These are phyloP conservation scores for Choloepus didactylus DNA, from an alignment of 2,797 vertebrate species.

Conservation along the genomic window DNA sequence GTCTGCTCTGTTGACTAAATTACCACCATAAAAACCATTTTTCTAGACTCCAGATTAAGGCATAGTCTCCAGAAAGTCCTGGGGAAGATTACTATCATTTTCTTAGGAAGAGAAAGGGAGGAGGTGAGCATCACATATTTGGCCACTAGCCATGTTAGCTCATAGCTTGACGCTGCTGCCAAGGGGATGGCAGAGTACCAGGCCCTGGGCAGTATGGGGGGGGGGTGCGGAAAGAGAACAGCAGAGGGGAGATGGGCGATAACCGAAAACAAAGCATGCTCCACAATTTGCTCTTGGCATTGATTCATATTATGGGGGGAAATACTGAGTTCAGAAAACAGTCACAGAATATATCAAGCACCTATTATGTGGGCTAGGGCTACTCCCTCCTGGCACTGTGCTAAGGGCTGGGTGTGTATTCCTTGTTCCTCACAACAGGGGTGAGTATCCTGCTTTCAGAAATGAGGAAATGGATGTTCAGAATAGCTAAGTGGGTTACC, in stretches of 20 bases:
- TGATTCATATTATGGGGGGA: background rate
- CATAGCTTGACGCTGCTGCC: background rate
- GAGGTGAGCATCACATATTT: background rate
- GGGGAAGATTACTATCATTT: constrained; percentile 35
- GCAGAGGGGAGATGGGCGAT: constrained; percentile 34
- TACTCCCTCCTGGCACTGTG: background rate
- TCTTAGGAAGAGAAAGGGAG: constrained; percentile 7
- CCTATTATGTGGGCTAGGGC: background rate
- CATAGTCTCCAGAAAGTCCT: constrained; percentile 66
- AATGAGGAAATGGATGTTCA: background rate
- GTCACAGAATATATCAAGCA: background rate
- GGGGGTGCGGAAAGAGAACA: background rate
- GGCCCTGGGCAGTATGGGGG: background rate
- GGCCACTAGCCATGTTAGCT: background rate
- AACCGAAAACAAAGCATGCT: constrained; percentile 68
- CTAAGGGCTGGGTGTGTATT: background rate
- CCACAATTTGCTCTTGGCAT: constrained; percentile 74
- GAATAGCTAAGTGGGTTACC: background rate
- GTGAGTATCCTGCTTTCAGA: background rate
- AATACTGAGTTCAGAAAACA: constrained; percentile 44
- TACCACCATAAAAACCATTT: background rate
- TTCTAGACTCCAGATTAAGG: constrained; percentile 40
- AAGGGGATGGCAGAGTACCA: constrained; percentile 66
- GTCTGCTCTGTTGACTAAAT: background rate
- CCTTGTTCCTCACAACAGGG: background rate